Conservation (phyloP, 2,888 invertebrate genomes). For the Aporophyla nigra region DNA sequence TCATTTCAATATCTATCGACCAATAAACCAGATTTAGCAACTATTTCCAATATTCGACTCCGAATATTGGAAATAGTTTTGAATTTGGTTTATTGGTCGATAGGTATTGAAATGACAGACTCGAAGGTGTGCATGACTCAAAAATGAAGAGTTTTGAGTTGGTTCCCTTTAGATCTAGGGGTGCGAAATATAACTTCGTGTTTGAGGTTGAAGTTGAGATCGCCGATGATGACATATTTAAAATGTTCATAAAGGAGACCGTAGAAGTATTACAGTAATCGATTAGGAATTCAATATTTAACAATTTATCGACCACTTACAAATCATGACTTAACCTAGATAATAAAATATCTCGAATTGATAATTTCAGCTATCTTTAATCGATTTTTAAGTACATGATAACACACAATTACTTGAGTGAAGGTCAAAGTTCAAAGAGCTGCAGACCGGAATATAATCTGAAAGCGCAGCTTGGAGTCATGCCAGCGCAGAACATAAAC, state of each 20-base stretch:
- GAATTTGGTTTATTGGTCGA: no score
- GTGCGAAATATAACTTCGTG: background rate
- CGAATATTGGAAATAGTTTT: no score
- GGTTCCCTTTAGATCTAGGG: no score
- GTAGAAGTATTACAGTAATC: background rate
- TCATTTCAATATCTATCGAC: no score
- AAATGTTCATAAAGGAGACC: background rate
- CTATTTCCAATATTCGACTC: no score
- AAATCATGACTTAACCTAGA: slow-evolving; percentile 36
- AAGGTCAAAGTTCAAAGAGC: slow-evolving; percentile 58
- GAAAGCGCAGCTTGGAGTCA: slow-evolving; percentile 50
- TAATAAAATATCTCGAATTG: slow-evolving; percentile 32
- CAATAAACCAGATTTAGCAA: no score
- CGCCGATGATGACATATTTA: background rate
- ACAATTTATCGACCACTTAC: slow-evolving; percentile 10
- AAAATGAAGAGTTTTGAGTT: no score
- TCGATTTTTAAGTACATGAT: slow-evolving; percentile 42
- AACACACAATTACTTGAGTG: slow-evolving; percentile 31
- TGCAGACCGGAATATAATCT: slow-evolving; percentile 51
- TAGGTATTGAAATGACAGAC: no score
- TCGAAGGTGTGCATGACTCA: no score
- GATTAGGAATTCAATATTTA: slow-evolving; percentile 8
- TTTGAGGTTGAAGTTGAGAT: background rate
- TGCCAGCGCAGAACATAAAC: slow-evolving; percentile 46
- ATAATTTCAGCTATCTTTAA: slow-evolving; percentile 39